Evolutionary conservation across 2,113 vertebrate genomes (phyloP).

Genomic region (Scatophagus argus): DNA sequence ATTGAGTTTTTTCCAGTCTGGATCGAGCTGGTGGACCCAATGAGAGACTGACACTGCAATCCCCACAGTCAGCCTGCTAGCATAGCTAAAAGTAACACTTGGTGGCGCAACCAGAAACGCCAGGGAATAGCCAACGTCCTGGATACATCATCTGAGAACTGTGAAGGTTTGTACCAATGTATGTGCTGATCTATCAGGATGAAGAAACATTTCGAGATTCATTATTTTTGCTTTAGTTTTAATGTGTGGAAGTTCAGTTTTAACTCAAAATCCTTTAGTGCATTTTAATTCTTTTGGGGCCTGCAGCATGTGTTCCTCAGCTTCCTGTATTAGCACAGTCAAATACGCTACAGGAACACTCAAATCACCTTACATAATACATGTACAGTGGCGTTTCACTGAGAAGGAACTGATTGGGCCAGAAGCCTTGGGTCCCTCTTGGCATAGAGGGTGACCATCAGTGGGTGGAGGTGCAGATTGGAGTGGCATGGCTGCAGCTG

Average conservation of each 20-base stretch:
- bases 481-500: slow-evolving; percentile 72
- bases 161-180: too few relatives aligned
- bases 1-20: not conserved
- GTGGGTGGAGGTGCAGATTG: slow-evolving; percentile 72
- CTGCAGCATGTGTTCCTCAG: not conserved
- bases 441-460: slow-evolving; percentile 67
- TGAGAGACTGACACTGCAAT: too few relatives aligned
- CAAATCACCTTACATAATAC: slow-evolving; percentile 49
- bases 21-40: not conserved
- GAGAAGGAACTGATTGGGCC: slow-evolving; percentile 3
- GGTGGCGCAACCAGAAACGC: too few relatives aligned
- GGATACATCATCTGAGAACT: too few relatives aligned
- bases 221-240: not conserved
- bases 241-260: slow-evolving; percentile 4
- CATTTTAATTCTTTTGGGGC: not conserved
- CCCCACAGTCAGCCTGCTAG: too few relatives aligned
- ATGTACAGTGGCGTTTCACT: not conserved
- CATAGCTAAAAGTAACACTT: too few relatives aligned
- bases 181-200: too few relatives aligned
- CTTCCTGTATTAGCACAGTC: not conserved
- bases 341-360: slow-evolving; percentile 9
- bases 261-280: not conserved
- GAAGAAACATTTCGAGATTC: too few relatives aligned
- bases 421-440: slow-evolving; percentile 42
- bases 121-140: too few relatives aligned